Evolutionary conservation across 2,113 vertebrate genomes (phyloP), one percentile per base, ranked within the genome.

Genomic region (Crocuta crocuta): DNA sequence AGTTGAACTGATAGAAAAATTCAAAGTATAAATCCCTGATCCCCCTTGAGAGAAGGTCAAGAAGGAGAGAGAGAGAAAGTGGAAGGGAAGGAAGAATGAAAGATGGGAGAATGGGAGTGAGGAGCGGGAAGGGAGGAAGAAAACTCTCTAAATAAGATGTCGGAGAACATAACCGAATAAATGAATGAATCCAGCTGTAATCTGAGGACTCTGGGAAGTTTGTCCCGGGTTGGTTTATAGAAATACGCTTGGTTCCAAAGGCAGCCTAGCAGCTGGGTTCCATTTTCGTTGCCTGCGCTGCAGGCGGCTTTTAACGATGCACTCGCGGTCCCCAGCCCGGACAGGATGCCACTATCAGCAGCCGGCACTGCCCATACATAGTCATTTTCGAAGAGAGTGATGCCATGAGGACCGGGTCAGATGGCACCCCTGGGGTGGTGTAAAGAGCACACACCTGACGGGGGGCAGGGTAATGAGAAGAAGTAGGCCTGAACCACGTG

Each of bases 311-410:
- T 26, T 17, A 23, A 76, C 68, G 58, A 26, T 7, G 5, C 70
- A 12, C 4, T 19, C 10, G 21, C 7, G 33, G 43, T 24, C 43
- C 93, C 26, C 4, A 4, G 8, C 12, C 55, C 66, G 43, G 15
- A 19, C 26, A n/a, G 28, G 68, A 53, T 15, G n/a, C 68, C 26
- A 12, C 17, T 10, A 7, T 48, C 13, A 1, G 21, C 1, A 15
- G n/a, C 10, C 0, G 0, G n/a, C 55, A 7, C 4, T 12, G 21
- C 7, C n/a, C 23, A 0, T 23, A 28, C 65, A 65, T 1, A 26
- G 5, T 26, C 79, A 16, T 45, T 43, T 55, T 28, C 4, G 4
- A n/a, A n/a, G 43, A 31, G 31, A 61, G 78, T 1, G 10, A 50
- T 50, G n/a, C 19, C 24, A 2, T 63, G 8, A 1, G 43, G 43